Conservation (phyloP, 2,797 vertebrate species). For the Momotus momota region DNA sequence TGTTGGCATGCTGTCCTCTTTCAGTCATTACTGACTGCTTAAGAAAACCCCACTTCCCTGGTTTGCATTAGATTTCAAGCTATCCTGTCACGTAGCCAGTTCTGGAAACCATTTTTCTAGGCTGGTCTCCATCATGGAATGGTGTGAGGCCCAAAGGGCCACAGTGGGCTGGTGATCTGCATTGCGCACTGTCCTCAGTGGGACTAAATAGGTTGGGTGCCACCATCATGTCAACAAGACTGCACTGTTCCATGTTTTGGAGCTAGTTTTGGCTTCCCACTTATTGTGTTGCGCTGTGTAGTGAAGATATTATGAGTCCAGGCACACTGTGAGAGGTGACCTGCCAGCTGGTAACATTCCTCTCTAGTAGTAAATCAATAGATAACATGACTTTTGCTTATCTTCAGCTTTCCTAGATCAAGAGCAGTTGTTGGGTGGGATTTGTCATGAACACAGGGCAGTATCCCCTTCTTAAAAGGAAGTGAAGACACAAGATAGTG, state of each 20-base stretch:
- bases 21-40: neutral
- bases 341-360: neutral
- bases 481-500: neutral
- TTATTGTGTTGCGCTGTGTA: rapidly evolving
- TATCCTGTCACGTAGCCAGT: neutral
- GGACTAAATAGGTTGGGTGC: neutral
- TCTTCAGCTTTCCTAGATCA: neutral
- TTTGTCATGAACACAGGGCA: neutral
- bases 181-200: rapidly evolving
- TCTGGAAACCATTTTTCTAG: neutral
- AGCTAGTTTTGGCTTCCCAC: neutral
- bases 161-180: neutral
- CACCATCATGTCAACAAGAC: neutral
- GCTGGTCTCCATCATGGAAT: rapidly evolving
- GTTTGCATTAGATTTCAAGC: neutral
- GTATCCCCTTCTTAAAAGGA: neutral
- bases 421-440: neutral
- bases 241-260: neutral
- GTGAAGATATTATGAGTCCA: rapidly evolving
- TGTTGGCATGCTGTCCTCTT: neutral
- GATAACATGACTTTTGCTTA: neutral
- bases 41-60: rapidly evolving
- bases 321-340: neutral
- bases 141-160: neutral
- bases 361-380: neutral